Evolutionary conservation across 2,888 invertebrate species (phyloP), one percentile per base, ranked within the genome.

Genomic region (Microctonus hyperodae): DNA sequence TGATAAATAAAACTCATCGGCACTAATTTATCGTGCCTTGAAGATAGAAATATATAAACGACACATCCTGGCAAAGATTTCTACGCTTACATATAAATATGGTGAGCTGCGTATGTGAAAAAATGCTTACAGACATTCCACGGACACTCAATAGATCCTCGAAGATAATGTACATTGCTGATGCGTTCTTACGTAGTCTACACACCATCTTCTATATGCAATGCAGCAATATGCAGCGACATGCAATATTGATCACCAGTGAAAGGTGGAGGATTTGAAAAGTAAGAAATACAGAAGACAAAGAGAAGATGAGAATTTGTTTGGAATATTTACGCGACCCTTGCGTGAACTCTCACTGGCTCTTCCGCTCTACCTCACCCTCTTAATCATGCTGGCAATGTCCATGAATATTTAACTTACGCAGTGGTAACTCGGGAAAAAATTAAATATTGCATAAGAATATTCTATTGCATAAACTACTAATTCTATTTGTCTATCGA

Each of bases 341-440:
- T 35, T n/a, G 44, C 23, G 40, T n/a, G n/a, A 53, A 48, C 25
- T 40, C 16, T 25, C 44, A 31, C 28, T 9, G 10, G 16, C 25
- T 25, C 7, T 28, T 25, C 7, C 53, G 4, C 13, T 53, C 23
- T 53, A 5, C 11, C 25, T 53, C 53, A 2, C 0, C 6, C 16
- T 16, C 33, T 56, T 10, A n/a, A 58, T 23, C 13, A 9, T 16
- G 13, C 13, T 61, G 20, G 33, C 33, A 7, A 50, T 16, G 5
- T 23, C 65, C 44, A 66, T 66, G 61, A 66, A 66, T 66, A 66
- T 61, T 66, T 61, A 66, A 48, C 56, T 16, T 61, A 66, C 61
- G 55, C 65, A 61, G 48, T 33, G 53, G 50, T 56, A 33, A 61
- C 60, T 23, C 31, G 25, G 44, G 58, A 40, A 25, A 13, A 50